phyloP scores from a whole-genome alignment of 1,140 invertebrate genomes.

The Drosophila mojavensis region DNA sequence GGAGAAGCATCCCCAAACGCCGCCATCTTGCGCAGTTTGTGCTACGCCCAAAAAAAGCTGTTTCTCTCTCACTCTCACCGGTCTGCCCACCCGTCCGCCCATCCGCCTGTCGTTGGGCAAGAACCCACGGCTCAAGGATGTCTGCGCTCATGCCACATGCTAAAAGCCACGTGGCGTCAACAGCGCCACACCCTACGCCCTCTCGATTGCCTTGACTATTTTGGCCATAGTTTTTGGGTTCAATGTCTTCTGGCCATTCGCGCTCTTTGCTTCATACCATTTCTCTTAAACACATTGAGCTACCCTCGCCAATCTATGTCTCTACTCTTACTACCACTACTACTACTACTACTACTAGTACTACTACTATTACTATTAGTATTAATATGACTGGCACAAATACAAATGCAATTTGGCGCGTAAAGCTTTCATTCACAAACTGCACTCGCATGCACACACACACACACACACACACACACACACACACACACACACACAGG shows the following conservation, averaged over 20 bases:
- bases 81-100: not conserved
- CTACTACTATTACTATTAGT: slow-evolving; percentile 20
- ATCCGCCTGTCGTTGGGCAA: slow-evolving; percentile 33
- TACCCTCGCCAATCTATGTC: no score
- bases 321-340: not conserved
- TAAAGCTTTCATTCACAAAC: slow-evolving; percentile 49
- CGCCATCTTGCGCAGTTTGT: slow-evolving; percentile 44
- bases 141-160: slow-evolving; percentile 53
- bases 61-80: slow-evolving; percentile 11
- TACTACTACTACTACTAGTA: not conserved
- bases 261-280: not conserved
- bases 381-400: slow-evolving; percentile 12
- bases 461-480: not conserved
- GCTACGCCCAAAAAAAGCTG: slow-evolving; percentile 63
- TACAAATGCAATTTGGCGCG: slow-evolving; percentile 37
- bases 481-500: not conserved
- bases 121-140: slow-evolving; percentile 71
- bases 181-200: not conserved
- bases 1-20: slow-evolving; percentile 28
- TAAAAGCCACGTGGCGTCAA: slow-evolving; percentile 59
- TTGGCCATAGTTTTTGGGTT: slow-evolving; percentile 28
- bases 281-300: not conserved
- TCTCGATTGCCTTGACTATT: not conserved
- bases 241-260: slow-evolving; percentile 46
- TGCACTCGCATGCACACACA: slow-evolving; percentile 15